These are phyloP conservation scores for Xenopus laevis DNA, from an alignment of 2,113 vertebrate species.

Conservation along the genomic window DNA sequence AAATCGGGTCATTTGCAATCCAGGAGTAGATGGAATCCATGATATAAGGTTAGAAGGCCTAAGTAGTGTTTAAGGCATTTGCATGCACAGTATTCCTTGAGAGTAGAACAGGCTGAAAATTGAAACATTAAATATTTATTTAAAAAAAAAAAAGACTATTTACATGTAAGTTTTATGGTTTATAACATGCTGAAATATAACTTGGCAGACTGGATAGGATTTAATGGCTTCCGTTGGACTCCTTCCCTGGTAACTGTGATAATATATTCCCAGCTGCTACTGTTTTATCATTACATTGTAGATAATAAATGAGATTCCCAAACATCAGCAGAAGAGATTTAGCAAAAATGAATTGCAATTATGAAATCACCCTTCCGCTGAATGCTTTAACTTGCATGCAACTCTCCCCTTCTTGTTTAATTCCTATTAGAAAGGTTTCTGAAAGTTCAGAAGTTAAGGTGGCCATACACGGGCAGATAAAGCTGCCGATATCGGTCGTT, in stretches of 20 bases:
- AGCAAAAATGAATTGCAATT: not conserved
- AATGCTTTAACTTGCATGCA: not conserved
- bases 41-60: no score
- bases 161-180: not conserved
- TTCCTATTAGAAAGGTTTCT: no score
- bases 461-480: no score
- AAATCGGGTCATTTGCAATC: no score
- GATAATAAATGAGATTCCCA: not conserved
- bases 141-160: not conserved
- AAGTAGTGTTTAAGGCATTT: no score
- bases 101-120: not conserved
- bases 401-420: no score
- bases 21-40: no score
- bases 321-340: conserved; percentile 2
- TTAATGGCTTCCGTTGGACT: not conserved
- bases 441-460: no score
- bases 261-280: not conserved
- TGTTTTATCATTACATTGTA: not conserved
- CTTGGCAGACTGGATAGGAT: not conserved
- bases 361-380: not conserved
- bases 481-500: no score
- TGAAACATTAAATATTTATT: not conserved
- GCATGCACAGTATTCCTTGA: not conserved
- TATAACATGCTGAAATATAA: not conserved
- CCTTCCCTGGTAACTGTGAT: not conserved